phyloP scores from a whole-genome alignment of 2,797 vertebrate genomes.

The Enteromius viviparus region DNA sequence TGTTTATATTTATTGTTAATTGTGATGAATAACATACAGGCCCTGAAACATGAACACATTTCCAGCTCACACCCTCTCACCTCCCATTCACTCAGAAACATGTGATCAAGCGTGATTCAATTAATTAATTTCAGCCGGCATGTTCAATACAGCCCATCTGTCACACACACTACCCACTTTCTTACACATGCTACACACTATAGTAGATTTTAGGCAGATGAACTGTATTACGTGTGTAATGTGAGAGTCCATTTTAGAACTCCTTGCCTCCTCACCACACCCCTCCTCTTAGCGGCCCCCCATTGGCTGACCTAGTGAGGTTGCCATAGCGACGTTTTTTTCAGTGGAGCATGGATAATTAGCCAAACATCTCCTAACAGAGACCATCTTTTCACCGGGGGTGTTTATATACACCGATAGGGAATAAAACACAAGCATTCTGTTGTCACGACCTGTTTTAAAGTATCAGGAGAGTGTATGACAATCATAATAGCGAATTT shows the following conservation, averaged over 20 bases:
- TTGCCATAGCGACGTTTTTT: conserved; percentile 77
- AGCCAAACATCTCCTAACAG: conserved; percentile 68
- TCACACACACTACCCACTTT: neutral
- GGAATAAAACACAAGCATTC: conserved; percentile 28
- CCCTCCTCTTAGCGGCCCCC: conserved; percentile 59
- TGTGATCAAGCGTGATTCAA: conserved; percentile 40
- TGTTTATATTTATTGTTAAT: conserved; percentile 13
- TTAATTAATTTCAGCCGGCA: conserved; percentile 33
- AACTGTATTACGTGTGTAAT: conserved; percentile 32
- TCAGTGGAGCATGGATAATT: conserved; percentile 77
- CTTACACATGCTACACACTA: neutral
- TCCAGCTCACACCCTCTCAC: conserved; percentile 16
- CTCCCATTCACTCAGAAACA: neutral
- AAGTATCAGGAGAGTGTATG: conserved; percentile 19
- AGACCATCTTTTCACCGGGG: conserved; percentile 68
- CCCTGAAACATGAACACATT: conserved; percentile 17
- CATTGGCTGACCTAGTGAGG: conserved; percentile 81
- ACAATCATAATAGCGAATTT: neutral
- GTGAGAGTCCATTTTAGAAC: conserved; percentile 63
- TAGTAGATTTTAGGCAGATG: neutral
- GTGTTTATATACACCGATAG: conserved; percentile 57
- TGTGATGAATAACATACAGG: neutral
- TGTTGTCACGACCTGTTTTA: conserved; percentile 29
- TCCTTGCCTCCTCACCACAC: conserved; percentile 65
- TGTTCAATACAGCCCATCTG: conserved; percentile 33